These are phyloP conservation scores for Atherinosoma microstoma DNA, from an alignment of 2,797 vertebrate genomes.

Conservation along the genomic window DNA sequence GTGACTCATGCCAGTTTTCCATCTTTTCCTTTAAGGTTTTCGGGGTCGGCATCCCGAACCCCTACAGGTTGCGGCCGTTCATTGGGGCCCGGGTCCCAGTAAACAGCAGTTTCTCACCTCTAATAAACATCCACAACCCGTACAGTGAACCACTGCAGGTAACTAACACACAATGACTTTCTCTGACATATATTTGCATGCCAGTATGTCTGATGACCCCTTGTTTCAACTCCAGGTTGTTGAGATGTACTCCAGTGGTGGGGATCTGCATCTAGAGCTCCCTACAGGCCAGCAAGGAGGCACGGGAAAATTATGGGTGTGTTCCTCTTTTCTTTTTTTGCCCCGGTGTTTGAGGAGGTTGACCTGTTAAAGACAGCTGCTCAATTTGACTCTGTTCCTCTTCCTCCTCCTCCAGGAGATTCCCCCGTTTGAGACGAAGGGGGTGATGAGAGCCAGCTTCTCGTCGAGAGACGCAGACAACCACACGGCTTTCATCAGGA, in stretches of 20 bases:
- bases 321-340: conserved; percentile 50
- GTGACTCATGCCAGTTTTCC: neutral
- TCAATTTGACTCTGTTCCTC: too few relatives aligned
- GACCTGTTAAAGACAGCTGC: neutral
- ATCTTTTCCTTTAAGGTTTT: conserved; percentile 87
- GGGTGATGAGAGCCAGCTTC: conserved; percentile 99
- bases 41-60: conserved; percentile 97
- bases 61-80: conserved; percentile 95
- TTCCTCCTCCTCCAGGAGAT: conserved; percentile 88
- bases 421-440: conserved; percentile 98
- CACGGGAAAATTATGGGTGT: conserved; percentile 94
- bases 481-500: conserved; percentile 97
- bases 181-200: neutral
- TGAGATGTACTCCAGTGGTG: conserved; percentile 99
- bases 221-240: conserved; percentile 86
- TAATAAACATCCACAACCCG: conserved; percentile 98
- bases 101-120: conserved; percentile 98
- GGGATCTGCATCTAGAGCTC: conserved; percentile 96
- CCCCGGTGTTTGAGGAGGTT: neutral
- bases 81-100: conserved; percentile 97
- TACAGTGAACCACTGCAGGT: conserved; percentile 98
- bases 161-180: neutral
- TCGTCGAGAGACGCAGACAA: conserved; percentile 98
- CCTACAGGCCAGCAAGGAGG: conserved; percentile 97
- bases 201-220: neutral